phyloP scores from a whole-genome alignment of 2,888 invertebrate genomes.

The Caenorhabditis zanzibari region DNA sequence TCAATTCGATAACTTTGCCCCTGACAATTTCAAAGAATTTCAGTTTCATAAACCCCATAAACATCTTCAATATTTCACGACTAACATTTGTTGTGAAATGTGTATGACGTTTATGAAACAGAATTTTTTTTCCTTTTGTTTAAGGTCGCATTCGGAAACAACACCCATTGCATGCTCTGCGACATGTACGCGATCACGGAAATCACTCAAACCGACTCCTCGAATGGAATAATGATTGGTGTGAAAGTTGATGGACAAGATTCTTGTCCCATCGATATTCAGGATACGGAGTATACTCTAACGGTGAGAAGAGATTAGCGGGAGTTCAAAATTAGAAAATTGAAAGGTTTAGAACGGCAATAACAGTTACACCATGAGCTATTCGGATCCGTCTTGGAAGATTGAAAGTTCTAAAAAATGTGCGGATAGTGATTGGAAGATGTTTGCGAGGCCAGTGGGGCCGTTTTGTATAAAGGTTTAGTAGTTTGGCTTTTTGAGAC shows the following conservation, averaged over 20 bases:
- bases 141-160: conserved; percentile 7
- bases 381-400: neutral
- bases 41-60: too few species aligned
- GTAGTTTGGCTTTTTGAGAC: neutral
- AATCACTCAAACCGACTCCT: conserved; percentile 10
- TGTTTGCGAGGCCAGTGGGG: conserved; percentile 7
- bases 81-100: too few species aligned
- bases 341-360: conserved; percentile 8
- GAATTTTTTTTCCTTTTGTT: neutral
- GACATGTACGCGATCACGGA: neutral
- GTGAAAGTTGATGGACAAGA: conserved; percentile 5
- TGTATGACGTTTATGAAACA: neutral
- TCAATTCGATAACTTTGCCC: too few species aligned
- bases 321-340: neutral
- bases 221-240: neutral
- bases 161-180: neutral
- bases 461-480: conserved; percentile 15
- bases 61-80: too few species aligned
- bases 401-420: neutral
- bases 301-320: neutral
- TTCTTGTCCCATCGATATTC: neutral
- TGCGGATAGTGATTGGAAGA: neutral
- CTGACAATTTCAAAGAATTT: too few species aligned
- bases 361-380: neutral
- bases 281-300: neutral